Evolutionary conservation across 1,140 invertebrate genomes (phyloP).

Genomic region (Drosophila orena): DNA sequence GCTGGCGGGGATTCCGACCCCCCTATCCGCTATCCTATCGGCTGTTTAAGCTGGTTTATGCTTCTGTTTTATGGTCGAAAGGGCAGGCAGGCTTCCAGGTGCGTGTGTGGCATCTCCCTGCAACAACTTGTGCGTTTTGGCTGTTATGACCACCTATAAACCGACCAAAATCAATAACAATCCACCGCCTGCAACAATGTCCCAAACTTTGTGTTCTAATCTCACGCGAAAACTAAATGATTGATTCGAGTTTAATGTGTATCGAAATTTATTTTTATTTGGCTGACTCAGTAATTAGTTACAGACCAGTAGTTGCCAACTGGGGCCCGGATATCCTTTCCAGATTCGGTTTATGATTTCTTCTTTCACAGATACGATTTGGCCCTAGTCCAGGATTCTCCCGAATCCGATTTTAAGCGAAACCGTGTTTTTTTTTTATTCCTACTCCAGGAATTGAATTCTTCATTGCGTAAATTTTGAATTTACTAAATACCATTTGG

Average conservation of each 20-base stretch:
- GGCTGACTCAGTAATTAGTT: slow-evolving; percentile 61
- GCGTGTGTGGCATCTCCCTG: neutral
- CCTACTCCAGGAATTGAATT: neutral
- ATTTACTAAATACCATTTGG: neutral
- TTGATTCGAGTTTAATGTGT: slow-evolving; percentile 78
- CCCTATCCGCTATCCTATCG: neutral
- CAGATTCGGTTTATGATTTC: slow-evolving; percentile 62
- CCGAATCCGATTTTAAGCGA: slow-evolving; percentile 10
- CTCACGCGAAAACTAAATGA: slow-evolving; percentile 34
- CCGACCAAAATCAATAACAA: slow-evolving; percentile 7
- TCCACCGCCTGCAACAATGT: slow-evolving; percentile 17
- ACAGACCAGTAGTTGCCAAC: slow-evolving; percentile 58
- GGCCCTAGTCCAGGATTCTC: slow-evolving; percentile 46
- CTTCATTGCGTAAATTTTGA: neutral
- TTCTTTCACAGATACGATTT: slow-evolving; percentile 42
- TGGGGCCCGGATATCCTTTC: slow-evolving; percentile 40
- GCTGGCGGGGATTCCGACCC: slow-evolving; percentile 29
- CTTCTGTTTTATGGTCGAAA: slow-evolving; percentile 54
- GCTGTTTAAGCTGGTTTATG: slow-evolving; percentile 36
- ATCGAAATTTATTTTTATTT: slow-evolving; percentile 39
- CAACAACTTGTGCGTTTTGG: neutral
- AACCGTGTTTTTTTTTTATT: neutral
- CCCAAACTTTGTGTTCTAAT: neutral
- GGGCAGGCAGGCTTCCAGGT: slow-evolving; percentile 25
- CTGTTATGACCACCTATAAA: slow-evolving; percentile 25